Conservation (phyloP, 2,797 vertebrate genomes). For the Thunnus albacares region DNA sequence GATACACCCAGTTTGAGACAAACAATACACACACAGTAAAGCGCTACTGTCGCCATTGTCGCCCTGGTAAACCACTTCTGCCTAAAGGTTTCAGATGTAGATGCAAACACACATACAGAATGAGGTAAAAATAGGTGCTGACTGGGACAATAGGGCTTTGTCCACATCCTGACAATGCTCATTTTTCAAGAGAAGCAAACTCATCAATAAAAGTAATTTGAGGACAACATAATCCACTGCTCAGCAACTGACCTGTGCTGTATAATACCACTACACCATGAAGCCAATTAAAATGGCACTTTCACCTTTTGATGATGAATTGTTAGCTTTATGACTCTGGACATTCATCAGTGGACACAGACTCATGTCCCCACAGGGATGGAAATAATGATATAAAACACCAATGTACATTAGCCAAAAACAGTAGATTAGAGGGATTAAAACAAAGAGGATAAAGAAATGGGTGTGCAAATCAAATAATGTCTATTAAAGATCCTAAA, state of each 20-base stretch:
- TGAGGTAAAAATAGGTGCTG: slow-evolving; percentile 64
- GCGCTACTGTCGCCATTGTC: background rate
- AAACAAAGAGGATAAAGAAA: slow-evolving; percentile 11
- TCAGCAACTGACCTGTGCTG: slow-evolving; percentile 68
- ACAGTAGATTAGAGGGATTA: background rate
- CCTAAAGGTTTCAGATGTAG: slow-evolving; percentile 28
- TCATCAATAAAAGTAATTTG: slow-evolving; percentile 81
- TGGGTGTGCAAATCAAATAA: background rate
- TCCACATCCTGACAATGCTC: slow-evolving; percentile 74
- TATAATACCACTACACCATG: slow-evolving; percentile 58
- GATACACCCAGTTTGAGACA: background rate
- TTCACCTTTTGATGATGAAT: slow-evolving; percentile 59
- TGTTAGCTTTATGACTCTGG: slow-evolving; percentile 40
- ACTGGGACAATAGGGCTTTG: slow-evolving; percentile 68
- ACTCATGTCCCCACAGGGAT: slow-evolving; percentile 20
- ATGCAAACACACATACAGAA: slow-evolving; percentile 50
- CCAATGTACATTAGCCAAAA: slow-evolving; percentile 17
- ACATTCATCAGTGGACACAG: slow-evolving; percentile 20
- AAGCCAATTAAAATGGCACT: slow-evolving; percentile 71
- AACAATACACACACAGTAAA: slow-evolving; percentile 21
- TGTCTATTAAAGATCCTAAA: background rate
- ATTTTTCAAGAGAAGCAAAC: slow-evolving; percentile 78
- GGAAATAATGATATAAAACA: slow-evolving; percentile 38
- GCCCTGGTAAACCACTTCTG: slow-evolving; percentile 34
- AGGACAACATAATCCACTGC: slow-evolving; percentile 75